Evolutionary conservation across 2,113 vertebrate genomes (phyloP).

Genomic region (Callipepla californica): DNA sequence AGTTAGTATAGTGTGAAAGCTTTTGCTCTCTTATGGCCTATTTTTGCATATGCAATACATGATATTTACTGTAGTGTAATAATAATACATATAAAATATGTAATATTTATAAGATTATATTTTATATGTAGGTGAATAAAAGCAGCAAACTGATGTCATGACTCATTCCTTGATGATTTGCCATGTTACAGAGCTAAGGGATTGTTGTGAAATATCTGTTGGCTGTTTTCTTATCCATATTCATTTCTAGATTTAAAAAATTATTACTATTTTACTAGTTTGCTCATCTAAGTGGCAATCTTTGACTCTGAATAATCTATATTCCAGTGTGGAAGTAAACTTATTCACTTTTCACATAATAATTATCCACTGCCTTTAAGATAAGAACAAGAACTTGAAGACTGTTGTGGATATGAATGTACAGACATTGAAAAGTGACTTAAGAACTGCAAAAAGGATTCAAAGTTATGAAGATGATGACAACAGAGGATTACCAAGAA

Average conservation of each 20-base stretch:
- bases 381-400: not conserved
- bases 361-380: not conserved
- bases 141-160: not conserved
- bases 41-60: not conserved
- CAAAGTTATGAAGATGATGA: not conserved
- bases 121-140: not conserved
- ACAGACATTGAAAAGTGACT: not conserved
- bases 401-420: not conserved
- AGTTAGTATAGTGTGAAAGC: not conserved
- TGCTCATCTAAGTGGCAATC: not conserved
- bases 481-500: not conserved
- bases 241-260: not conserved
- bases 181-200: not conserved
- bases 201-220: not conserved
- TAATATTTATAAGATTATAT: too few species aligned
- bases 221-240: not conserved
- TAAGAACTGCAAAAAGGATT: accelerated
- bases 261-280: not conserved
- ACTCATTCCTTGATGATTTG: not conserved
- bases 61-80: not conserved
- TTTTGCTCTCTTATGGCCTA: not conserved
- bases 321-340: not conserved
- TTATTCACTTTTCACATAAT: not conserved
- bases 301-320: not conserved
- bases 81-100: too few species aligned